A percentile compares a stretch with the other conserved stretches of the same genome.
Evolutionary conservation across 2,113 vertebrate species (phyloP).

Genomic region (Uria lomvia): DNA sequence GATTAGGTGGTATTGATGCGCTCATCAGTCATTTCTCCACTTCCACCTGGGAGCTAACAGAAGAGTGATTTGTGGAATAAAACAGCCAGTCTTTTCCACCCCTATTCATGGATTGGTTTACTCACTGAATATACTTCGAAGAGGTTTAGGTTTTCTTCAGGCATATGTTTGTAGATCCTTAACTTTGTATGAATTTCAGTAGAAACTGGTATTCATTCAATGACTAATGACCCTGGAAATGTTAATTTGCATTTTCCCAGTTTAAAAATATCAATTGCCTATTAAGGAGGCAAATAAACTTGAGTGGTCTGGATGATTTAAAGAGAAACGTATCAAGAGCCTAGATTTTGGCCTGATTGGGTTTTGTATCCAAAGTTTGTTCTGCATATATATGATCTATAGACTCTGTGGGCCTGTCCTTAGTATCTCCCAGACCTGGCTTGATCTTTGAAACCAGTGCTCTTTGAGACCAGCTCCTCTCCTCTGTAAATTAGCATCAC

Average conservation of each 20-base stretch:
- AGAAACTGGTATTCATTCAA: neutral
- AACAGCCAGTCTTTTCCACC: neutral
- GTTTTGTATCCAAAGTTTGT: neutral
- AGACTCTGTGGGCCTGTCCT: neutral
- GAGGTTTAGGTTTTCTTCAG: neutral
- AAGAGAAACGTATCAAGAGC: neutral
- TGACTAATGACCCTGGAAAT: neutral
- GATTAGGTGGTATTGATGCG: neutral
- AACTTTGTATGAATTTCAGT: neutral
- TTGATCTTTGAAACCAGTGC: neutral
- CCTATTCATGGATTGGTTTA: neutral
- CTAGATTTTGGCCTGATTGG: neutral
- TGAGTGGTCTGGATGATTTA: neutral
- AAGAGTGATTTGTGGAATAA: neutral
- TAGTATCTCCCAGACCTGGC: neutral
- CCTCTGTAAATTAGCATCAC: neutral
- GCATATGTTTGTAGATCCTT: neutral
- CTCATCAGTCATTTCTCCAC: neutral
- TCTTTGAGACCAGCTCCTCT: neutral
- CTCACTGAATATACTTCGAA: neutral
- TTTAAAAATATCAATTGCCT: neutral
- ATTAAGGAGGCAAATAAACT: neutral
- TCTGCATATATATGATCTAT: neutral
- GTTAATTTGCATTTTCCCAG: neutral
- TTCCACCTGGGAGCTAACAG: neutral